Conservation (phyloP, 1,140 invertebrate genomes). For the Drosophila bocqueti region DNA sequence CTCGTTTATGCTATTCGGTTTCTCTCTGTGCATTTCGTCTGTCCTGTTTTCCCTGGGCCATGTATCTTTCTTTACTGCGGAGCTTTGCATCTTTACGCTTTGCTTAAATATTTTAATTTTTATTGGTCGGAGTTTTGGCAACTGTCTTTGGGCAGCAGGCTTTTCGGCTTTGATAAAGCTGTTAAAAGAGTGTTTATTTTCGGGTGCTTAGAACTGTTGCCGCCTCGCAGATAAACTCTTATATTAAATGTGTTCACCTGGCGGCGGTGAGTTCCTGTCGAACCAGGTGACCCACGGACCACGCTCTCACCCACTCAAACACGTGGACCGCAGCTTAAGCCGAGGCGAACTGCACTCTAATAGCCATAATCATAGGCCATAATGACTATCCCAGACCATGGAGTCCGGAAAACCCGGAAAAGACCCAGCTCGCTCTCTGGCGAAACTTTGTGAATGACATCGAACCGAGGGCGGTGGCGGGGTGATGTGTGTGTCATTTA, state of each 20-base stretch:
- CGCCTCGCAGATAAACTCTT: conserved; percentile 29
- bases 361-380: conserved; percentile 82
- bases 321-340: conserved; percentile 40
- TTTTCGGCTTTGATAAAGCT: conserved; percentile 69
- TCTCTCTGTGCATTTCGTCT: conserved; percentile 5
- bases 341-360: conserved; percentile 67
- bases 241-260: conserved; percentile 15
- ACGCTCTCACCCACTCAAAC: not conserved
- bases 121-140: conserved; percentile 76
- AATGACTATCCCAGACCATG: conserved; percentile 53
- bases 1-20: not conserved
- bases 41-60: conserved; percentile 28
- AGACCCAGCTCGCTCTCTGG: conserved; percentile 31
- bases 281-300: conserved; percentile 24
- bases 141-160: conserved; percentile 53
- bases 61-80: conserved; percentile 80
- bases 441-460: conserved; percentile 77
- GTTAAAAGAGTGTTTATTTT: conserved; percentile 79
- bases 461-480: conserved; percentile 42
- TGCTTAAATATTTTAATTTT: conserved; percentile 84
- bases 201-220: conserved; percentile 36
- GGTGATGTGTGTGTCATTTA: conserved; percentile 70
- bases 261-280: conserved; percentile 5
- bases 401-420: conserved; percentile 8
- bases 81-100: conserved; percentile 80